These are phyloP conservation scores for Trachythela sp. DNA, from an alignment of 64 coral and sea anemone species.

Conservation along the genomic window DNA sequence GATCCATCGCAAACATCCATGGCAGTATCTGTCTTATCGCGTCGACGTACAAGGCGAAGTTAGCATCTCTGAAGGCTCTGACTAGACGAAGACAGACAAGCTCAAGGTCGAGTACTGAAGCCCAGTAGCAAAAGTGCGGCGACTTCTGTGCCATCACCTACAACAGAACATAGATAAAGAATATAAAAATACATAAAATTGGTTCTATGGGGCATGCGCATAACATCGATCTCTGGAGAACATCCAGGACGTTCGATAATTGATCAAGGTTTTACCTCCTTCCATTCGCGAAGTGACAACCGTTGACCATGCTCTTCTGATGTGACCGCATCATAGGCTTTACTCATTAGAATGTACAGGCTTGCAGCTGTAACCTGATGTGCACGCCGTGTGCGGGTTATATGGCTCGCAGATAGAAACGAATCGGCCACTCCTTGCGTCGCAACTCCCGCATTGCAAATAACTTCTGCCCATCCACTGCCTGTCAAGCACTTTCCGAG, in stretches of 20 bases:
- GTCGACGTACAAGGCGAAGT: not conserved
- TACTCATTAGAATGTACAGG: not conserved
- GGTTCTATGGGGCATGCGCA: too few relatives aligned
- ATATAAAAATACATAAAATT: too few relatives aligned
- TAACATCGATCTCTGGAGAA: too few relatives aligned
- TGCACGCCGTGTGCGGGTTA: slow-evolving; percentile 35
- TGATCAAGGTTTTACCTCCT: too few relatives aligned
- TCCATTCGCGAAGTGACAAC: not conserved
- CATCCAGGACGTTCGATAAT: too few relatives aligned
- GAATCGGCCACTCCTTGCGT: slow-evolving; percentile 39
- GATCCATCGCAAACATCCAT: slow-evolving; percentile 1
- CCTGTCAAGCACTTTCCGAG: not conserved
- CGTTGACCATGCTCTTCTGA: not conserved
- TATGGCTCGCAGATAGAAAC: slow-evolving; percentile 23
- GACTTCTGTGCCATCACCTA: not conserved
- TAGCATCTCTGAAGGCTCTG: not conserved
- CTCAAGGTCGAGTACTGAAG: slow-evolving; percentile 25
- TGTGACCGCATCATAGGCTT: not conserved
- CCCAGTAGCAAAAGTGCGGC: slow-evolving; percentile 7
- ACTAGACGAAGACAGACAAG: not conserved
- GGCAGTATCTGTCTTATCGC: not conserved
- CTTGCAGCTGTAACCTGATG: slow-evolving; percentile 30
- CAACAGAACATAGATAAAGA: too few relatives aligned
- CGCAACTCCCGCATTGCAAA: slow-evolving; percentile 22
- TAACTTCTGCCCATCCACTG: slow-evolving; percentile 31